These are phyloP conservation scores for Variabilichromis moorii DNA, from an alignment of 2,113 vertebrate species.

Conservation along the genomic window DNA sequence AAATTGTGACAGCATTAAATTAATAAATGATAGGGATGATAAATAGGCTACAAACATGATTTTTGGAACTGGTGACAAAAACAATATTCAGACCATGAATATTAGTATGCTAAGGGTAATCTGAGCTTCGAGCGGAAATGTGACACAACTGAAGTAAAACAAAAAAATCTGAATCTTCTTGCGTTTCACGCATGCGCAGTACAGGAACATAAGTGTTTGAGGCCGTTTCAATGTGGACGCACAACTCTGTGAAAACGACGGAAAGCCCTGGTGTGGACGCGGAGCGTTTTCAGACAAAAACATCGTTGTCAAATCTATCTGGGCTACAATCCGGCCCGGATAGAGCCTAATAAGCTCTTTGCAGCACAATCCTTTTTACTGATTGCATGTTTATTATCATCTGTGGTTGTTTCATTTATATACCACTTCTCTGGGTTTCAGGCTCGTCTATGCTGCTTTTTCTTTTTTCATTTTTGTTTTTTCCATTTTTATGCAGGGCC, in stretches of 20 bases:
- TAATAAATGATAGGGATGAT: background rate
- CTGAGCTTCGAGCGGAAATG: background rate
- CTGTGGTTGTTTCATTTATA: slow-evolving; percentile 31
- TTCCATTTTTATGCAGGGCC: slow-evolving; percentile 28
- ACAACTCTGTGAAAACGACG: background rate
- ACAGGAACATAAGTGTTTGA: background rate
- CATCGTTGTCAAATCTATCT: background rate
- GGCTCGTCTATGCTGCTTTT: slow-evolving; percentile 8
- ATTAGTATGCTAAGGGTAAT: background rate
- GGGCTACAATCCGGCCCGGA: background rate
- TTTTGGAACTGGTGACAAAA: background rate
- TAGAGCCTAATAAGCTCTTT: slow-evolving; percentile 9
- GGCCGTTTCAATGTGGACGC: background rate
- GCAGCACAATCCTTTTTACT: slow-evolving; percentile 36
- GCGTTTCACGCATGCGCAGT: accelerated
- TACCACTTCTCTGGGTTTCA: slow-evolving; percentile 7
- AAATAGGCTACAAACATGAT: background rate
- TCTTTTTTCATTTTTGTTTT: background rate
- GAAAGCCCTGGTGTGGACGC: accelerated
- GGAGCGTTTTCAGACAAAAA: accelerated
- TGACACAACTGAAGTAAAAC: background rate
- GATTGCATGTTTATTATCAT: slow-evolving; percentile 57
- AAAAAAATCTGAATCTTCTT: background rate
- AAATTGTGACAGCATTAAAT: background rate
- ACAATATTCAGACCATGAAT: background rate